Evolutionary conservation across 1,140 invertebrate genomes (phyloP).

Genomic region (Dolichoris vasculosae): DNA sequence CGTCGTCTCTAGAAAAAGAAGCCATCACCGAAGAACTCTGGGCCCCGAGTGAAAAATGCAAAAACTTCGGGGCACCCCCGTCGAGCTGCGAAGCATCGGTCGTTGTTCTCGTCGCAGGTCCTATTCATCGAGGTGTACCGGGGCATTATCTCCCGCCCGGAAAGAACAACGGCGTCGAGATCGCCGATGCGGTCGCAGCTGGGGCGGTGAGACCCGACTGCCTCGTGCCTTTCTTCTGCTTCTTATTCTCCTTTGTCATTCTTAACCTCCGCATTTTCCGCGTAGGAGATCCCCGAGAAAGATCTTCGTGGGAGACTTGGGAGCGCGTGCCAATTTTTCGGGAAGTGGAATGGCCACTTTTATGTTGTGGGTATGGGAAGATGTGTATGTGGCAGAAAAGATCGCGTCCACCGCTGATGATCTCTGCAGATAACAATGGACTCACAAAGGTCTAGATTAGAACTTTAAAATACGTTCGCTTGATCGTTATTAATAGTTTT

Average conservation of each 20-base stretch:
- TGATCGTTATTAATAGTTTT: not conserved
- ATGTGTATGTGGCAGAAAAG: not conserved
- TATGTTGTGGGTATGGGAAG: not conserved
- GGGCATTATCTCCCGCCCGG: constrained; percentile 21
- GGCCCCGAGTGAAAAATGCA: not conserved
- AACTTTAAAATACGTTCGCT: not conserved
- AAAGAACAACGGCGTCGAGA: constrained; percentile 28
- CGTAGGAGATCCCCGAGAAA: not conserved
- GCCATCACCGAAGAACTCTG: constrained; percentile 33
- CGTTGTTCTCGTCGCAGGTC: constrained; percentile 26
- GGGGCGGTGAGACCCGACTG: not conserved
- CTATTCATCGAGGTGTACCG: constrained; percentile 23
- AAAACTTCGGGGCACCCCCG: constrained; percentile 17
- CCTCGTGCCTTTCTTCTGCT: not conserved
- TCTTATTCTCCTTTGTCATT: not conserved
- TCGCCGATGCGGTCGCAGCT: not conserved
- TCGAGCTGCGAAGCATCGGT: not conserved
- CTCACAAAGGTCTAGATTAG: not conserved
- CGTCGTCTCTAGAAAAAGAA: constrained; percentile 24
- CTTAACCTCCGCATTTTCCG: constrained; percentile 4
- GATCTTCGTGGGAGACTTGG: not conserved
- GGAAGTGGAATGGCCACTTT: not conserved
- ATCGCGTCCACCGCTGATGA: not conserved
- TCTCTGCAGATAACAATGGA: not conserved
- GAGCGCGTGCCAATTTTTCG: constrained; percentile 41